Evolutionary conservation across 2,797 vertebrate species (phyloP).

Genomic region (Oryzias dopingdopingensis): DNA sequence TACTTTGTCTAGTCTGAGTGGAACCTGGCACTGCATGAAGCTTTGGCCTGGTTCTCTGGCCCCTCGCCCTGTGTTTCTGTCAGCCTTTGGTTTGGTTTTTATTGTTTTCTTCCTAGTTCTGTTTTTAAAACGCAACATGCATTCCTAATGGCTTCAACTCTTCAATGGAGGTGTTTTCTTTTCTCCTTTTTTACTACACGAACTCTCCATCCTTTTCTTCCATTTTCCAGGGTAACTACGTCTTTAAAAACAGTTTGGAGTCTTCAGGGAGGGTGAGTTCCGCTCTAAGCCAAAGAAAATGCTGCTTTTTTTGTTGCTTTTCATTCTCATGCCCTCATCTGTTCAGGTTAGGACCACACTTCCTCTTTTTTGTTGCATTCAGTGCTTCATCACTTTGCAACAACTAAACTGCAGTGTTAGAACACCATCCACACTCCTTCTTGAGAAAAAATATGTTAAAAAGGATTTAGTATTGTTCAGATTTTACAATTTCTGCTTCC

Average conservation of each 20-base stretch:
- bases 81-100: constrained; percentile 56
- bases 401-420: not conserved
- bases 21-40: constrained; percentile 59
- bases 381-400: not conserved
- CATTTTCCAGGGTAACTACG: constrained; percentile 14
- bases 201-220: constrained; percentile 18
- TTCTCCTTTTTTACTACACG: constrained; percentile 22
- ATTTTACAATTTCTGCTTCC: too few species aligned
- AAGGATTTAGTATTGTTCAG: too few species aligned
- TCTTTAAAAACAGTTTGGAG: constrained; percentile 30
- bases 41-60: constrained; percentile 47
- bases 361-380: not conserved
- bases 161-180: constrained; percentile 29
- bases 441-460: too few species aligned
- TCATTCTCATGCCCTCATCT: constrained; percentile 14
- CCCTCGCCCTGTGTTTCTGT: constrained; percentile 26
- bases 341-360: not conserved
- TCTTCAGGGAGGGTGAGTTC: constrained; percentile 7
- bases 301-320: not conserved
- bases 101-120: constrained; percentile 51
- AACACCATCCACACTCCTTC: too few species aligned
- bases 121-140: constrained; percentile 53
- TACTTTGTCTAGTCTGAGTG: constrained; percentile 65
- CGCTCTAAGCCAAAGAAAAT: constrained; percentile 2
- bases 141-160: constrained; percentile 54